These are phyloP conservation scores for Pinna nobilis DNA, from an alignment of 1,140 invertebrate species.

Conservation along the genomic window DNA sequence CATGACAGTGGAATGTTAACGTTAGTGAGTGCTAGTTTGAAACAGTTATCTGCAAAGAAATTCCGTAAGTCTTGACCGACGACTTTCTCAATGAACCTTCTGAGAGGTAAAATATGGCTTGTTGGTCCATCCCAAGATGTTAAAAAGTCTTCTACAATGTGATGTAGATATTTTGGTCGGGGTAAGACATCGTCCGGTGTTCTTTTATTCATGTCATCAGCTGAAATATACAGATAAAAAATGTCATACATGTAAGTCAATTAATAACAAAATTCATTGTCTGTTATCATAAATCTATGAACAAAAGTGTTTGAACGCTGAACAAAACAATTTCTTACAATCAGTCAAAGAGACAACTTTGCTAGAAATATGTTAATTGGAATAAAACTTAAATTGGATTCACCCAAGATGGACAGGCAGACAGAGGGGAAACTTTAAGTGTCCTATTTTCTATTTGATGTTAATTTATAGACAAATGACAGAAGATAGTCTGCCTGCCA, in stretches of 20 bases:
- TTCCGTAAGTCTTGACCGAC: slow-evolving; percentile 66
- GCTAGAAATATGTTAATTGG: no score
- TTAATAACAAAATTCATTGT: neutral
- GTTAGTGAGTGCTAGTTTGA: slow-evolving; percentile 67
- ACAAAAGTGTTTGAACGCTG: neutral
- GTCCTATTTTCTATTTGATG: no score
- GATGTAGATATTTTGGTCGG: slow-evolving; percentile 71
- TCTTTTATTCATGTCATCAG: slow-evolving; percentile 62
- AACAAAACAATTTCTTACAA: no score
- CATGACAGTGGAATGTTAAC: slow-evolving; percentile 61
- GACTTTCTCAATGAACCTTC: slow-evolving; percentile 73
- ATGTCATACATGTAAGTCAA: neutral
- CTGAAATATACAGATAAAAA: slow-evolving; percentile 60
- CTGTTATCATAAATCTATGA: neutral
- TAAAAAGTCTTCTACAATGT: slow-evolving; percentile 77
- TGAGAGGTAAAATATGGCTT: slow-evolving; percentile 73
- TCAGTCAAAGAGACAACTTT: no score
- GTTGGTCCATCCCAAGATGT: slow-evolving; percentile 73
- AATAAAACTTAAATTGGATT: no score
- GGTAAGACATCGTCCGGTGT: slow-evolving; percentile 62
- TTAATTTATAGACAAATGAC: no score
- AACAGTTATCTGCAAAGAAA: slow-evolving; percentile 71
- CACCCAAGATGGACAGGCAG: no score
- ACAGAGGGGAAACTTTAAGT: no score
- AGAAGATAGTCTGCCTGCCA: no score